Base-by-base conservation (phyloP, 2,888 invertebrate species). In the Drosophila birchii region DNA sequence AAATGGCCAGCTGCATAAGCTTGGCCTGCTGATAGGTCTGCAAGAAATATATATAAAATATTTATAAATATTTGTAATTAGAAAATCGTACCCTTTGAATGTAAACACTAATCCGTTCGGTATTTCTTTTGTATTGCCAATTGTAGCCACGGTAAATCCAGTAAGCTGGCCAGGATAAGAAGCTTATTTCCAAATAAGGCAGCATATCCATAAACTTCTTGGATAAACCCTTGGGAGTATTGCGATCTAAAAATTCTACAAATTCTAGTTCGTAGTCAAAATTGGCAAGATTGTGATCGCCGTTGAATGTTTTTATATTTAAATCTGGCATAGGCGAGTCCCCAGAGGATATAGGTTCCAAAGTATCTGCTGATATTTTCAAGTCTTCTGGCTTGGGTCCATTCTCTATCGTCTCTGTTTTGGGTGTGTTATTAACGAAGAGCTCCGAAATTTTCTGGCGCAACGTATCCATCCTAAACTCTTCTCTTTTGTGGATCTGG, bases 1-100 rank as follows among this genome's bases (percentile, higher is more conserved):
- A 54, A 18, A 90, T 83, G 18, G 82, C 69, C 41, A 91, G 38
- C 68, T 90, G 90, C 67, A 90, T 77, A 3, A 81, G 11, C 59
- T 90, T 90, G 32, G 90, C 91, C 26, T 85, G 87, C 45, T 87
- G 81, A 66, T 86, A 88, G 7, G 90, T 90, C 90, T 90, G 18
- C 11, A 45, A 11, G 4, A 2, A 44, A 7, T 8, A 4, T 20
- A 14, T 1, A 36, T 12, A 0, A 8, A 20, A n/a, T 20, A 14
- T 45, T 20, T 18, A 7, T 14, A 26, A 32, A 3, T 2, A 26
- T 45, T 45, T 32, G 4, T 8, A 20, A 18, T 51, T 1, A 4
- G 0, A 3, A 29, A 32, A 32, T 23, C 75, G 20, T 16, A 90
- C 89, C 78, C 70, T 75, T 38, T 86, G 76, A 55, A 90, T 90